These are phyloP conservation scores for Octopus bimaculoides DNA, from an alignment of 1,140 invertebrate species.

Conservation along the genomic window DNA sequence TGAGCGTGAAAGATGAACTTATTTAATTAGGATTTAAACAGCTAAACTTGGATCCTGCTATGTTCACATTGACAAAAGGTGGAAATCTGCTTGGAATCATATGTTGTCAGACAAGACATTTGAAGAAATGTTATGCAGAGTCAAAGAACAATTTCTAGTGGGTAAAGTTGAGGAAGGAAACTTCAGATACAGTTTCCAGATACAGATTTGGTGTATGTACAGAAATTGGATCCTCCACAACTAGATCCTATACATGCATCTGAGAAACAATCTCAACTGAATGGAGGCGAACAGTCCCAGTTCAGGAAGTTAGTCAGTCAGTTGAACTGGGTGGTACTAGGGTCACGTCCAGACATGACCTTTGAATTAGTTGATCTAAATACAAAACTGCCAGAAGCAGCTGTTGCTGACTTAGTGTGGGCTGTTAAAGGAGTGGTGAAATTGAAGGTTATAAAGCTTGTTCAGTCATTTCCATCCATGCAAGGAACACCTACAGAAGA, in stretches of 20 bases:
- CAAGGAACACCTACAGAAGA: neutral
- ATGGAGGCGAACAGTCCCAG: slow-evolving; percentile 16
- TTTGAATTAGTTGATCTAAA: slow-evolving; percentile 26
- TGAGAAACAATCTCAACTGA: slow-evolving; percentile 13
- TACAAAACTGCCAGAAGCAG: slow-evolving; percentile 17
- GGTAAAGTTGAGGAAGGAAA: slow-evolving; percentile 24
- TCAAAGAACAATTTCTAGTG: slow-evolving; percentile 23
- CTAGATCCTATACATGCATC: slow-evolving; percentile 16
- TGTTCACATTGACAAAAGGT: neutral
- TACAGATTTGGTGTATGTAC: slow-evolving; percentile 21
- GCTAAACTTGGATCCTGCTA: neutral
- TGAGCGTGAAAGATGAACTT: slow-evolving; percentile 14
- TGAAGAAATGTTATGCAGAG: slow-evolving; percentile 18
- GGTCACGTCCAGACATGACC: slow-evolving; percentile 19
- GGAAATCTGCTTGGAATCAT: neutral
- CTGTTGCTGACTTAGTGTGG: slow-evolving; percentile 16
- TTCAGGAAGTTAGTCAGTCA: slow-evolving; percentile 22
- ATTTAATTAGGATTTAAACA: neutral
- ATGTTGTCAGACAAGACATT: slow-evolving; percentile 12
- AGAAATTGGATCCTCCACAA: slow-evolving; percentile 14
- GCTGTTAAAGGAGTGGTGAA: slow-evolving; percentile 24
- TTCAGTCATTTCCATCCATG: neutral
- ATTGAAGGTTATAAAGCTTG: slow-evolving; percentile 13
- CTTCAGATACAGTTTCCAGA: no score
- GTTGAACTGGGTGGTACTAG: slow-evolving; percentile 20